phyloP scores from a whole-genome alignment of 2,888 invertebrate species.

The Drosophila borborema region DNA sequence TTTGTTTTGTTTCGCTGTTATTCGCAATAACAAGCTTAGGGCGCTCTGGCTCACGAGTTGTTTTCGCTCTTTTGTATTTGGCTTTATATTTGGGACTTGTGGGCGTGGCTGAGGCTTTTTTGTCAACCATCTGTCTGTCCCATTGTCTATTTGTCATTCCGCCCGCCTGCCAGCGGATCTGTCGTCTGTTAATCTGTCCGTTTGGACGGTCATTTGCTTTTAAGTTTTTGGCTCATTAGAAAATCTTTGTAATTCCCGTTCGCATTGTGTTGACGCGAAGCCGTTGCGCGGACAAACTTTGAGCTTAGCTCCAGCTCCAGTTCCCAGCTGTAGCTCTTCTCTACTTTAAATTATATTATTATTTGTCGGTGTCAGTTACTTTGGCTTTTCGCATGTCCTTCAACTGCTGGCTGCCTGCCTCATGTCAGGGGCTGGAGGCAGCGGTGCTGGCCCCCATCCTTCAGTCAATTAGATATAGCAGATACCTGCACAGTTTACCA shows the following conservation, averaged over 20 bases:
- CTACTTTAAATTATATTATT: slow-evolving; percentile 69
- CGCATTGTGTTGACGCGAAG: slow-evolving; percentile 54
- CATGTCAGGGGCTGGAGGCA: background rate
- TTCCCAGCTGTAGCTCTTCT: slow-evolving; percentile 30
- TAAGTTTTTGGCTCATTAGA: slow-evolving; percentile 74
- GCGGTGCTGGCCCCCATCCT: slow-evolving; percentile 2
- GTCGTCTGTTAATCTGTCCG: slow-evolving; percentile 5
- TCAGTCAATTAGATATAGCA: slow-evolving; percentile 73
- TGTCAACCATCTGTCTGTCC: slow-evolving; percentile 18
- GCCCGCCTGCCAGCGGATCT: background rate
- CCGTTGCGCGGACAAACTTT: slow-evolving; percentile 45
- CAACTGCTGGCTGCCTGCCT: slow-evolving; percentile 1
- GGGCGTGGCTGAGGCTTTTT: slow-evolving; percentile 46
- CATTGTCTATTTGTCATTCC: slow-evolving; percentile 4
- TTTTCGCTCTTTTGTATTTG: slow-evolving; percentile 10
- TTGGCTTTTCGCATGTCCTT: slow-evolving; percentile 12
- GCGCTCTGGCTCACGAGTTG: background rate
- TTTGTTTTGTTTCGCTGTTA: background rate
- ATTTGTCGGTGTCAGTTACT: slow-evolving; percentile 64
- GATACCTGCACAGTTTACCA: slow-evolving; percentile 48
- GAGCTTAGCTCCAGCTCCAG: slow-evolving; percentile 25
- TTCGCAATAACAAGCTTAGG: slow-evolving; percentile 11
- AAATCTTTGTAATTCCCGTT: slow-evolving; percentile 67
- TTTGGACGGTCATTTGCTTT: slow-evolving; percentile 55
- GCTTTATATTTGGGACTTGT: slow-evolving; percentile 5